Evolutionary conservation across 1,140 invertebrate genomes (phyloP).

Genomic region (Geopemphigus sp.): DNA sequence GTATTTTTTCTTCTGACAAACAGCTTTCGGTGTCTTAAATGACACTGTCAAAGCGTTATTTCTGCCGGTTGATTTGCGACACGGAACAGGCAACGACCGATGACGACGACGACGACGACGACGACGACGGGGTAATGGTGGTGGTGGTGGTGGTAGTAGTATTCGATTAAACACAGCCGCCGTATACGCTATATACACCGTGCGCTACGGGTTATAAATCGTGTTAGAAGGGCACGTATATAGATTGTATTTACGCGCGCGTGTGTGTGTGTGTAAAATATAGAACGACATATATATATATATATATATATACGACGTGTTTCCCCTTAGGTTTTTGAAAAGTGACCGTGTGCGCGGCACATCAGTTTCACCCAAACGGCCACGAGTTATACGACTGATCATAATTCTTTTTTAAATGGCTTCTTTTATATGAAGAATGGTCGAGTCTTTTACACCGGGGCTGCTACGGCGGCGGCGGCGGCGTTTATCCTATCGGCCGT

Average conservation of each 20-base stretch:
- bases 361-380: constrained; percentile 46
- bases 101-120: neutral
- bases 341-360: constrained; percentile 35
- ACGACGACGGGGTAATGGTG: neutral
- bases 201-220: constrained; percentile 35
- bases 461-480: neutral
- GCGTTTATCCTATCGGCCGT: constrained; percentile 11
- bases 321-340: constrained; percentile 34
- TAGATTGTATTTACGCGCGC: neutral
- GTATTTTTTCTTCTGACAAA: constrained; percentile 27
- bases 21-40: constrained; percentile 45
- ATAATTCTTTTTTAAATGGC: constrained; percentile 49
- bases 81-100: constrained; percentile 5
- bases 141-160: neutral
- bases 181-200: neutral
- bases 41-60: constrained; percentile 50
- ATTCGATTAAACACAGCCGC: constrained; percentile 42
- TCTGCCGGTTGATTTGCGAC: constrained; percentile 48
- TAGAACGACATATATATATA: neutral
- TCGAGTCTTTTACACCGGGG: constrained; percentile 28
- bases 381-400: constrained; percentile 43
- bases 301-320: neutral
- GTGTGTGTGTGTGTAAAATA: neutral
- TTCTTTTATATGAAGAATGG: constrained; percentile 42
- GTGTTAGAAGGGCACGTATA: constrained; percentile 1